Evolutionary conservation across 1,140 invertebrate species (phyloP).

Genomic region (Zaprionus inermis): DNA sequence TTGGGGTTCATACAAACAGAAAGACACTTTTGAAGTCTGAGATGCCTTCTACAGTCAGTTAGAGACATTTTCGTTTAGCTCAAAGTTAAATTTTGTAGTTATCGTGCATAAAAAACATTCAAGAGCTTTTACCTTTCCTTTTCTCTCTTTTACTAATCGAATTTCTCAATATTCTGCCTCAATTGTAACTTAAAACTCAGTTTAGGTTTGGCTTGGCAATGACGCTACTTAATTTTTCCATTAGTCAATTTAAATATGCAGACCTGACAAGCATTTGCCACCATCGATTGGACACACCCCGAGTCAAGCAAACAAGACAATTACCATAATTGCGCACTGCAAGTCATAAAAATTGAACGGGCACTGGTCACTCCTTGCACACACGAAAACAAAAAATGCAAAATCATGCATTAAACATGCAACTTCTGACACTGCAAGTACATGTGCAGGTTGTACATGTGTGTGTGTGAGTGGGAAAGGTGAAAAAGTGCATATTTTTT

Average conservation of each 20-base stretch:
- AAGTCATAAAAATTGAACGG: conserved; percentile 43
- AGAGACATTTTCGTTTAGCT: too few relatives aligned
- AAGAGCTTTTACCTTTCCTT: too few relatives aligned
- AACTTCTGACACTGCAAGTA: conserved; percentile 18
- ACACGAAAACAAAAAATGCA: conserved; percentile 25
- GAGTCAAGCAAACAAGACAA: conserved; percentile 43
- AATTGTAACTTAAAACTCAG: neutral
- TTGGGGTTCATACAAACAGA: too few relatives aligned
- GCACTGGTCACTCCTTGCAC: conserved; percentile 20
- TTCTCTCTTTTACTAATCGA: neutral
- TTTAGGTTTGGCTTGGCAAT: neutral
- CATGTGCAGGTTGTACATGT: conserved; percentile 17
- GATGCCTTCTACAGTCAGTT: too few relatives aligned
- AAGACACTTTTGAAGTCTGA: too few relatives aligned
- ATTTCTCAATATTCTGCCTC: neutral
- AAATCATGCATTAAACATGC: conserved; percentile 58
- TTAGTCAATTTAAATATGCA: conserved; percentile 30
- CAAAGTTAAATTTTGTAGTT: too few relatives aligned
- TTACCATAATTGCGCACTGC: conserved; percentile 49
- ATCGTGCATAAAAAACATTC: too few relatives aligned
- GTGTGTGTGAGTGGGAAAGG: conserved; percentile 19
- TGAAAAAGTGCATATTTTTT: conserved; percentile 44
- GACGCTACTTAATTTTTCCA: conserved; percentile 34
- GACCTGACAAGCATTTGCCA: conserved; percentile 25
- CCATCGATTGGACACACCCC: conserved; percentile 39